Base-by-base conservation (phyloP, 2,888 invertebrate species). In the Sinelater perroti region DNA sequence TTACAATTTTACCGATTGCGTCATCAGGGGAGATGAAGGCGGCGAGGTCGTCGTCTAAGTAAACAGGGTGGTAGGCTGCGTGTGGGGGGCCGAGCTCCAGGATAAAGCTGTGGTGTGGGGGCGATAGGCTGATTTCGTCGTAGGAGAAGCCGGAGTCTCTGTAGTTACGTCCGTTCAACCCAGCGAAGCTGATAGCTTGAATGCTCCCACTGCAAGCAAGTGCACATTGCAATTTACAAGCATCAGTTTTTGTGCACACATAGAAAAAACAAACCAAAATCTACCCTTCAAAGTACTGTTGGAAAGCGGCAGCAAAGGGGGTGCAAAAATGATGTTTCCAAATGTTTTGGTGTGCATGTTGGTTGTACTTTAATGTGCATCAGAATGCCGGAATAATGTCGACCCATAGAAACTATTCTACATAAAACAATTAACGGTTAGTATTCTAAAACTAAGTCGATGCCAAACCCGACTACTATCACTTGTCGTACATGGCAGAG, bases 291-390 rank as follows among this genome's bases (percentile, higher is more conserved):
- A 79, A 76, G 80, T 82, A 81, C 81, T 76, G 75, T 78, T 78
- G 70, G 76, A 92, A 84, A 93, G 89, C 83, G 93, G 93, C 87
- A 93, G 90, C 86, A 93, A 88, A 83, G 93, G 93, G 84, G 93
- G 93, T 82, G 93, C 93, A 83, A 93, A 93, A 85, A 93, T 88
- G 87, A 91, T 91, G 85, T 89, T 87, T 85, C 89, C 89, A 83
- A 88, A 87, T 83, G 86, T 82, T 77, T 79, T 80, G 78, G 80
- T 84, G 81, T 83, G 83, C 82, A 83, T 83, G 82, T 85, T 85
- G 81, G 81, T 83, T 75, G 84, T 85, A 80, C 85, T 85, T 78
- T 85, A 83, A 80, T 85, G 83, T 80, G 86, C 87, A 70, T 78
- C 78, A 80, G 87, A 87, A 81, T 92, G 91, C 83, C 93, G 91